Evolutionary conservation across 2,888 invertebrate genomes (phyloP), one percentile per base, ranked within the genome.

Genomic region (Diarsia dahlii): DNA sequence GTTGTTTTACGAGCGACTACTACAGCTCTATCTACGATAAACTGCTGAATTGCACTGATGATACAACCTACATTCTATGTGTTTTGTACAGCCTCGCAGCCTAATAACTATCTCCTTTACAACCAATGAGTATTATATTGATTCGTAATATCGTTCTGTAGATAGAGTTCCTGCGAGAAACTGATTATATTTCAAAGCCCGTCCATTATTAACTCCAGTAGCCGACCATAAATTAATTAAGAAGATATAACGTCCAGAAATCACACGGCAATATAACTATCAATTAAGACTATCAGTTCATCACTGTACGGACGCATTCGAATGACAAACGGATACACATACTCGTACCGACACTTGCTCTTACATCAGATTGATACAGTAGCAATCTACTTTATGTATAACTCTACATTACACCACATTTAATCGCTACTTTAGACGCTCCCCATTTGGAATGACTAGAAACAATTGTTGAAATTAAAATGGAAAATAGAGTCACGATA

Each of bases 301-400:
- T 52, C 69, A 54, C 45, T 52, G 52, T 63, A 64, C 54, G 13
- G 66, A 67, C 15, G 13, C 15, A 45, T 48, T 60, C 54, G 66
- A 50, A 71, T 45, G 58, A 48, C 45, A 48, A 72, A 69, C 73
- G 70, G 70, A 78, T 67, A 67, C 28, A 58, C 45, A 60, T 52
- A 15, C 48, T 13, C 13, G 48, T 15, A 34, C 50, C 28, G 63
- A 58, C 69, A 56, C n/a, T 48, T 54, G 28, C 54, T 58, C 52
- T 45, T n/a, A 34, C 58, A 78, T 70, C 23, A 58, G 70, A 64
- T 79, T 67, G 48, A 18, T 52, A 62, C 4, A 74, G 65, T 56
- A 60, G 75, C 28, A 52, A 58, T 58, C 65, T 8, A 8, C 3
- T 39, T 39, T 39, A 39, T 39, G 39, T 39, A 39, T 39, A 39